Percentiles rank a stretch among this genome's conserved stretches.
Conservation (phyloP, 2,888 invertebrate genomes). For the Lysandra coridon region DNA sequence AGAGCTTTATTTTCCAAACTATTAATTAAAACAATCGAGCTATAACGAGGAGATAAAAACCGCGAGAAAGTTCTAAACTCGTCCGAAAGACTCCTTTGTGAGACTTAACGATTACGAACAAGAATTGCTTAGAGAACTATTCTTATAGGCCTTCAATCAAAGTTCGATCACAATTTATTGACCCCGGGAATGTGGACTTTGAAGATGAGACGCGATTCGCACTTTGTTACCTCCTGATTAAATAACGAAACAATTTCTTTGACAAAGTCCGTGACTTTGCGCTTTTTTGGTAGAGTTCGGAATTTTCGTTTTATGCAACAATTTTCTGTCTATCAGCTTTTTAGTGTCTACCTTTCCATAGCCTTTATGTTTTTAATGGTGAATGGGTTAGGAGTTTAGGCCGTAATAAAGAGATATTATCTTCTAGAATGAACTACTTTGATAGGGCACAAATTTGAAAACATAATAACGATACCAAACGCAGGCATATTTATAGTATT, state of each 20-base stretch:
- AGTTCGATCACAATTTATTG: conserved; percentile 63
- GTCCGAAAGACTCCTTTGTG: conserved; percentile 27
- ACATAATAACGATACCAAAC: not conserved
- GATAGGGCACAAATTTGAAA: not conserved
- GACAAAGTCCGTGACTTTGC: conserved; percentile 32
- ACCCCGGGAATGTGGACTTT: conserved; percentile 70
- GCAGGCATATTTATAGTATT: not conserved
- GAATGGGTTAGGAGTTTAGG: too few relatives aligned
- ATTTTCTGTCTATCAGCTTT: not conserved
- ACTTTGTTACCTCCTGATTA: conserved; percentile 59
- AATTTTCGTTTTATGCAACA: not conserved
- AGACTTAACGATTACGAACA: conserved; percentile 25
- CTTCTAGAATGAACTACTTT: too few relatives aligned
- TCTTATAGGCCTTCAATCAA: conserved; percentile 52
- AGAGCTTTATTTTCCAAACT: not conserved
- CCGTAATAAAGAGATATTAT: too few relatives aligned
- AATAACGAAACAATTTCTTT: conserved; percentile 33
- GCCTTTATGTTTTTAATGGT: not conserved
- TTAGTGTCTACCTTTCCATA: not conserved
- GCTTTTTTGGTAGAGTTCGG: conserved; percentile 19
- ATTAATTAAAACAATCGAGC: not conserved
- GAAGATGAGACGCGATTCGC: conserved; percentile 68
- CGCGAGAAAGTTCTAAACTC: conserved; percentile 14
- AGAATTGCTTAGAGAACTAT: conserved; percentile 58
- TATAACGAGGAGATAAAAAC: not conserved